phyloP scores from a whole-genome alignment of 2,797 vertebrate species.

The Coracias cyanogaster region DNA sequence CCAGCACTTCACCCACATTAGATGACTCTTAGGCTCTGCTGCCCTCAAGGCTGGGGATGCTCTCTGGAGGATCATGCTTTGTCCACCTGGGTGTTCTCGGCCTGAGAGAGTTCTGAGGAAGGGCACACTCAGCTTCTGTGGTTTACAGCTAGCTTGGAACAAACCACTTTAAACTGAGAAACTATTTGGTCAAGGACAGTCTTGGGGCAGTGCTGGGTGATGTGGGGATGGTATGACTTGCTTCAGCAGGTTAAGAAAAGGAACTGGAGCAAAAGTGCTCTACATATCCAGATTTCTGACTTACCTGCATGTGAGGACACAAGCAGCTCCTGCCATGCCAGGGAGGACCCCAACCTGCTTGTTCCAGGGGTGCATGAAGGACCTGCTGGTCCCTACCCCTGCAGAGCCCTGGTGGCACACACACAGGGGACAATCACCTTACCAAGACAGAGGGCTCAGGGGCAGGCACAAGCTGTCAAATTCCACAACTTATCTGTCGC shows the following conservation, averaged over 20 bases:
- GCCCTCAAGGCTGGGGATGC: neutral
- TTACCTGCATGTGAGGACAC: neutral
- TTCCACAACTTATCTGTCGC: neutral
- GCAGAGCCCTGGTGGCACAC: neutral
- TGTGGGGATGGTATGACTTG: neutral
- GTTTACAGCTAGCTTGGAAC: neutral
- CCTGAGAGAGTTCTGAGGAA: neutral
- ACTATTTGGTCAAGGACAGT: neutral
- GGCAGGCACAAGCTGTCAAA: neutral
- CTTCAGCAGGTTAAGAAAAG: neutral
- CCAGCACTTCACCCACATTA: neutral
- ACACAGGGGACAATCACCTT: neutral
- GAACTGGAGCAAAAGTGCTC: neutral
- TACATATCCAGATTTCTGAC: neutral
- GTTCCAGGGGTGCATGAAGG: neutral
- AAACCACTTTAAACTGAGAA: neutral
- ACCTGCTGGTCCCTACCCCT: neutral
- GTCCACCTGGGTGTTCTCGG: neutral
- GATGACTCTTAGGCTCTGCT: neutral
- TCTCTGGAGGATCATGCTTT: neutral
- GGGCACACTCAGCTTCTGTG: rapidly evolving
- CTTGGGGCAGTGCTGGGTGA: neutral
- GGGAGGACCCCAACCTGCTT: neutral
- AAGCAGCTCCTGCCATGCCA: neutral
- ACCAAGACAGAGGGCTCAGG: neutral